These are phyloP conservation scores for Cepphus grylle DNA, from an alignment of 2,113 vertebrate genomes.

Conservation along the genomic window DNA sequence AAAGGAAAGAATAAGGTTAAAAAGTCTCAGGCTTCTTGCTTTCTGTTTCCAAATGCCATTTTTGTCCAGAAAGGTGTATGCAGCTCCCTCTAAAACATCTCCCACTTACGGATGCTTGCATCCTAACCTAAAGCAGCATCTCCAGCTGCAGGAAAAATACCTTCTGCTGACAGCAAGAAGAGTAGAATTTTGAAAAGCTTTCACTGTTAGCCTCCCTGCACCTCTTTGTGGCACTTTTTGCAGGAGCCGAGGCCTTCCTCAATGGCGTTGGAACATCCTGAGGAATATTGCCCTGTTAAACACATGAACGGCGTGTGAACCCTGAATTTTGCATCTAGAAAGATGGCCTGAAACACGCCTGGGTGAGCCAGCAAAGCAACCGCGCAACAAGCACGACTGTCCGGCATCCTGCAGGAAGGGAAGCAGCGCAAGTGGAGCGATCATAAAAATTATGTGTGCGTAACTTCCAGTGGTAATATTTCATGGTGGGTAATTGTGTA, in stretches of 20 bases:
- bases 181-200: background rate
- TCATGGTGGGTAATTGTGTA: constrained; percentile 23
- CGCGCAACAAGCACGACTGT: accelerated
- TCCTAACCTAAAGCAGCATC: background rate
- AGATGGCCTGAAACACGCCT: background rate
- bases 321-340: background rate
- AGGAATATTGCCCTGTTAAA: background rate
- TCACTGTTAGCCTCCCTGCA: background rate
- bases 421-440: background rate
- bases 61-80: background rate
- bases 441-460: background rate
- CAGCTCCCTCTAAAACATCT: background rate
- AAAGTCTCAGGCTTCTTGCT: background rate
- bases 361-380: background rate
- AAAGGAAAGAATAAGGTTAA: background rate
- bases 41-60: background rate
- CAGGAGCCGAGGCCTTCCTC: background rate
- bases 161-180: background rate
- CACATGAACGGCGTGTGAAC: accelerated
- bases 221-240: background rate
- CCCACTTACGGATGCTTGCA: background rate
- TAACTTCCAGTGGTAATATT: constrained; percentile 20
- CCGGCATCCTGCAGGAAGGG: background rate
- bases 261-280: background rate
- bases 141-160: background rate